phyloP scores from a whole-genome alignment of 2,113 vertebrate genomes.

The Synodontis membranacea region DNA sequence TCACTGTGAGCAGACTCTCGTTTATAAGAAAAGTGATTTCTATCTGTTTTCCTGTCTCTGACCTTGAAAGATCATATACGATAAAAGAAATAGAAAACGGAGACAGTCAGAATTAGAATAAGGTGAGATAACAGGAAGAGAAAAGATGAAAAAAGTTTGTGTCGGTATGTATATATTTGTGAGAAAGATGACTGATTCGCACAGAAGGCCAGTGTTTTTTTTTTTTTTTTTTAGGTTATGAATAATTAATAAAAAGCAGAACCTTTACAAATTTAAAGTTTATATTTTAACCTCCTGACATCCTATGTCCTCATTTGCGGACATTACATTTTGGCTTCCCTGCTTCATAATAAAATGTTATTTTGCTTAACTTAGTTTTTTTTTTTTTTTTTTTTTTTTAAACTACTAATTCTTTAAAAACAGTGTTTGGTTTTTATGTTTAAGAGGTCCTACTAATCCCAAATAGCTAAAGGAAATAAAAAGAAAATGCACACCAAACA shows the following conservation, averaged over 20 bases:
- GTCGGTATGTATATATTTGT: neutral
- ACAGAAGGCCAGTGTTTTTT: neutral
- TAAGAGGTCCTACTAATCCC: no score
- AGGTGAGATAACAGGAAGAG: neutral
- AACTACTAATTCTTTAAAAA: no score
- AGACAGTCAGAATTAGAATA: neutral
- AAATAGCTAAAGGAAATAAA: no score
- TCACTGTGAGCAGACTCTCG: constrained; percentile 56
- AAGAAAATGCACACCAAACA: no score
- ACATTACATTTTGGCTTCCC: no score
- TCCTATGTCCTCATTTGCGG: no score
- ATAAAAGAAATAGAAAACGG: neutral
- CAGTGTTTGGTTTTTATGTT: no score
- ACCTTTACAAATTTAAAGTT: neutral
- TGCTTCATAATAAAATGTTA: no score
- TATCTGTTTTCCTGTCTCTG: constrained; percentile 58
- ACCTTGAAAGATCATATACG: constrained; percentile 61
- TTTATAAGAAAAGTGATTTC: constrained; percentile 64
- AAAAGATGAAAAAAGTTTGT: neutral
- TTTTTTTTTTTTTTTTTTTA: no score
- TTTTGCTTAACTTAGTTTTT: no score
- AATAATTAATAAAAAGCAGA: neutral
- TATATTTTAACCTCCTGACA: no score
- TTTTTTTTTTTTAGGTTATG: neutral
- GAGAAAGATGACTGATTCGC: neutral